Percentiles rank a stretch among this genome's conserved stretches.
Conservation (phyloP, 1,140 invertebrate species). For the Anoplolepis gracilipes region DNA sequence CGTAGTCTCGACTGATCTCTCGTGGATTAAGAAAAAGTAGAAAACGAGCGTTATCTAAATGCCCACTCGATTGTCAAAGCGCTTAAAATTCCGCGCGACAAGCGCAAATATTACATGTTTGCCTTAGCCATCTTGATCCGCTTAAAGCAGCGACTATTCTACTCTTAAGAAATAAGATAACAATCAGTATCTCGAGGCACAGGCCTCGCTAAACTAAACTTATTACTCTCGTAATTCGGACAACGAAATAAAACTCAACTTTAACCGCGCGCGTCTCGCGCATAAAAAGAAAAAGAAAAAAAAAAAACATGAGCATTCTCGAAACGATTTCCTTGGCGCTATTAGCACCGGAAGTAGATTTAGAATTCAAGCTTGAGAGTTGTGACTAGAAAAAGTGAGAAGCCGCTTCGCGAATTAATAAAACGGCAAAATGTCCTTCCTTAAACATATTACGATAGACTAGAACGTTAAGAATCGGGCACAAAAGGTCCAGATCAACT, state of each 20-base stretch:
- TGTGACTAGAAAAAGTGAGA: slow-evolving; percentile 81
- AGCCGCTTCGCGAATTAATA: slow-evolving; percentile 36
- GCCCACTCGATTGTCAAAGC: slow-evolving; percentile 33
- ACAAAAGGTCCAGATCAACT: slow-evolving; percentile 44
- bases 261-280: not conserved
- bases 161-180: slow-evolving; percentile 16
- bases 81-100: not conserved
- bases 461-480: slow-evolving; percentile 69
- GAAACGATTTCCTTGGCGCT: not conserved
- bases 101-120: not conserved
- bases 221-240: not conserved
- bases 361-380: slow-evolving; percentile 65
- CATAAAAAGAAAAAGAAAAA: no score
- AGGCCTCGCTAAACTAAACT: not conserved
- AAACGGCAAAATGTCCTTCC: not conserved
- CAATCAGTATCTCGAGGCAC: not conserved
- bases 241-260: not conserved
- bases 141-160: slow-evolving; percentile 19
- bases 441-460: slow-evolving; percentile 65
- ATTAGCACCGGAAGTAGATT: slow-evolving; percentile 6
- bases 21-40: slow-evolving; percentile 27
- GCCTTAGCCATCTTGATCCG: not conserved
- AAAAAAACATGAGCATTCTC: slow-evolving; percentile 5
- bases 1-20: not conserved
- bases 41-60: slow-evolving; percentile 28